Base-by-base conservation (phyloP, 1,140 invertebrate species). In the Paralvinella palmiformis region DNA sequence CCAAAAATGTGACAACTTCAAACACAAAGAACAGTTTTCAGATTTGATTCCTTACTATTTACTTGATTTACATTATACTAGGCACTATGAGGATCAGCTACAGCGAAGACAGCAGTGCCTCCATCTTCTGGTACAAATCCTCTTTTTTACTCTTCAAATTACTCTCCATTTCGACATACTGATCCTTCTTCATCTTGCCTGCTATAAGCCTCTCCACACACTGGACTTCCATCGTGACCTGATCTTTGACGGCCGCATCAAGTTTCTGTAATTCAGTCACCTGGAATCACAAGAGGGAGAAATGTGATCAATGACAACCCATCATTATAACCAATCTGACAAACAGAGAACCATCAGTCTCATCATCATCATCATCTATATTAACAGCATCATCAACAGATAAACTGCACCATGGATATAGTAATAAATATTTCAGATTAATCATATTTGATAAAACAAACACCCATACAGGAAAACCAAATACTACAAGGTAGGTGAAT, bases 121-220 rank as follows among this genome's bases (percentile, higher is more conserved):
- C 87, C 64, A 88, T 87, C 77, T 87, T 88, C 55, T 87, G 85
- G 33, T 85, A 81, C 59, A 82, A 82, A 27, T 89, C 88, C 59
- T 87, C 85, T 69, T 85, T 86, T 73, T 88, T 89, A 67, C 84
- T 85, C 27, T 79, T 78, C 27, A 86, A 81, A 27, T 72, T 73
- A 35, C 79, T 73, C 65, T 89, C 88, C 22, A 81, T 78, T 57
- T 89, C 87, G 24, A 88, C 75, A 71, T 88, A 89, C 63, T 84
- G 83, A 48, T 84, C 83, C 62, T 87, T 85, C 58, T 78, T 80
- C 63, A 89, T 84, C 78, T 89, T 89, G 3, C 84, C 85, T 13
- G 84, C 80, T 10, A 89, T 84, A 31, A 89, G 73, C 73, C 87
- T 88, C 59, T 90, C 88, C 48, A 86, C 83, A 52, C 64, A 63